These are phyloP conservation scores for Choloepus hoffmanni DNA, from an alignment of 2,113 vertebrate genomes.

Conservation along the genomic window DNA sequence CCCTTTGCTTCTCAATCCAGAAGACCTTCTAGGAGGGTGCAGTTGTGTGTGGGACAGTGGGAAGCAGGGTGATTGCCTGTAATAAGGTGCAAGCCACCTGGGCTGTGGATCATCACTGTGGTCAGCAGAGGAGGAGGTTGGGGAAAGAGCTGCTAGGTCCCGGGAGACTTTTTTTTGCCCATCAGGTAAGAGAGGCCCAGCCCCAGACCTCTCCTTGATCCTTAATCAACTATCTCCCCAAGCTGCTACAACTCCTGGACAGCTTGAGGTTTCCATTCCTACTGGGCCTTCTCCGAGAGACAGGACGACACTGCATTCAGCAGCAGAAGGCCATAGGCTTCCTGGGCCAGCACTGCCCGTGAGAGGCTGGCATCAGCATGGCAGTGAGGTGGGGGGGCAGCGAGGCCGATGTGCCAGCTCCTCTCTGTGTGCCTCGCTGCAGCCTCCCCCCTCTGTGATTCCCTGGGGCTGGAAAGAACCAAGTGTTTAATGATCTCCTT, in stretches of 20 bases:
- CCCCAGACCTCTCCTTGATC: background rate
- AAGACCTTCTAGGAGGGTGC: background rate
- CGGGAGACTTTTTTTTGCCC: rapidly evolving
- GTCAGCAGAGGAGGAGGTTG: background rate
- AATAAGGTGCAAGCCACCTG: rapidly evolving
- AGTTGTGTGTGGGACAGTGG: background rate
- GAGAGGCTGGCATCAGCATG: background rate
- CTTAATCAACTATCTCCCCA: background rate
- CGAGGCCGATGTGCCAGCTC: background rate
- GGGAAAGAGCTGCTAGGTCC: rapidly evolving
- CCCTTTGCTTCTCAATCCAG: background rate
- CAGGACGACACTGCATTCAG: background rate
- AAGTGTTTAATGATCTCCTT: constrained; percentile 34
- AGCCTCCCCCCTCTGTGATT: background rate
- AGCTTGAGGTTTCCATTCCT: background rate
- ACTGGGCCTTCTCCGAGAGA: background rate
- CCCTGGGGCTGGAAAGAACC: background rate
- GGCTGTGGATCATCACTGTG: background rate
- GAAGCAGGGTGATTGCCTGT: rapidly evolving
- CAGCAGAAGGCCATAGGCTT: background rate
- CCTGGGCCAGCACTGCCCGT: rapidly evolving
- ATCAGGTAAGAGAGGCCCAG: background rate
- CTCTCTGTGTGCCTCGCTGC: background rate
- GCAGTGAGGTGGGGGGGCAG: background rate
- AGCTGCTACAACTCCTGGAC: background rate